A percentile compares a stretch with the other conserved stretches of the same genome.
Evolutionary conservation across 1,140 invertebrate genomes (phyloP).

Genomic region (Caenorhabditis remanei): DNA sequence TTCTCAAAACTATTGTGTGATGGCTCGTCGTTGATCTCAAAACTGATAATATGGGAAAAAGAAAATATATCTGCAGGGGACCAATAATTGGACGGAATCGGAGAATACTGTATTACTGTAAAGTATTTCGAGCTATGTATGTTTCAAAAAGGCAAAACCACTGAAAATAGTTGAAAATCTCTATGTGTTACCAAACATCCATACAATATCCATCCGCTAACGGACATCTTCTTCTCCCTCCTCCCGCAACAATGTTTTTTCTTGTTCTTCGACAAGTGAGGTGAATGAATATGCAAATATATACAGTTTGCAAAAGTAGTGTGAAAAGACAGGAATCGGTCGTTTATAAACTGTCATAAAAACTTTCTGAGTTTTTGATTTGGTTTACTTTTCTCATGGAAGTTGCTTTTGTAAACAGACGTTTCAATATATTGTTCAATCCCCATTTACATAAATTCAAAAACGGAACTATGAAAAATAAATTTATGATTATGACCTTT

Average conservation of each 20-base stretch:
- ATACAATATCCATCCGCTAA: background rate
- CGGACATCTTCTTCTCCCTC: background rate
- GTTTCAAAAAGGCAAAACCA: too few species aligned
- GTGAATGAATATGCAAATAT: conserved; percentile 50
- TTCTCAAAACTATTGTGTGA: too few species aligned
- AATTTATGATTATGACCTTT: too few species aligned
- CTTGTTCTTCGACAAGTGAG: background rate
- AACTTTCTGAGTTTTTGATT: background rate
- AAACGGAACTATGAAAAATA: too few species aligned
- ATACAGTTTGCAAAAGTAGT: conserved; percentile 32
- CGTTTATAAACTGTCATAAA: background rate
- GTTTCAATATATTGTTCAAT: background rate
- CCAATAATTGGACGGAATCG: too few species aligned
- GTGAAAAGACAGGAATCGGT: background rate
- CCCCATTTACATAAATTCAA: too few species aligned
- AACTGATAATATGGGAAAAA: too few species aligned
- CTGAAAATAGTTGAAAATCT: too few species aligned
- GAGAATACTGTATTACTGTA: too few species aligned
- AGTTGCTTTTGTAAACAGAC: background rate
- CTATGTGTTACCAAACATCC: background rate
- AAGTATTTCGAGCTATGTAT: too few species aligned
- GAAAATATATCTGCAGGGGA: too few species aligned
- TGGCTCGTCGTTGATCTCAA: too few species aligned
- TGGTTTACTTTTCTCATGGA: background rate
- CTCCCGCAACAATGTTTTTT: background rate